Evolutionary conservation across 2,797 vertebrate genomes (phyloP).

Genomic region (Sylvilagus floridanus): DNA sequence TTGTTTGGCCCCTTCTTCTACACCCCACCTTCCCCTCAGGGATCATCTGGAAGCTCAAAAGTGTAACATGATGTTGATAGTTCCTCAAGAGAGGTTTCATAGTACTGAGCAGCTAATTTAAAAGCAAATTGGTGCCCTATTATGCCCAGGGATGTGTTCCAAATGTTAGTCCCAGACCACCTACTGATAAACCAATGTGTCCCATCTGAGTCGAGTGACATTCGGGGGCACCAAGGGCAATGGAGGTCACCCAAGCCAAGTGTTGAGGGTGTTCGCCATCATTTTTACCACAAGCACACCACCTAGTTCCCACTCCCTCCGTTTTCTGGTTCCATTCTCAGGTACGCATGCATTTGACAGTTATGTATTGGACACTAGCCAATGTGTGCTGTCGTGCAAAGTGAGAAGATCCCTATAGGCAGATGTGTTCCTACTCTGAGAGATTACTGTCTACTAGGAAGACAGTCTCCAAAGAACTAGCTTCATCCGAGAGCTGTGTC

Average conservation of each 20-base stretch:
- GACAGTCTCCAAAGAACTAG: neutral
- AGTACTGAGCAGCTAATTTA: neutral
- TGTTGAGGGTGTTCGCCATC: neutral
- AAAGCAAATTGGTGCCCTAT: conserved; percentile 51
- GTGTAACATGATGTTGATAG: neutral
- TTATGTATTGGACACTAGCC: neutral
- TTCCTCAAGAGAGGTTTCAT: conserved; percentile 17
- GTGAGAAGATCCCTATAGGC: neutral
- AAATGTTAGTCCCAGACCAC: neutral
- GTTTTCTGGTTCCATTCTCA: neutral
- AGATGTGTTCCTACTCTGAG: neutral
- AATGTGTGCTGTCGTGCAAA: neutral
- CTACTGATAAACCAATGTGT: neutral
- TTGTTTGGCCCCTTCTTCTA: neutral
- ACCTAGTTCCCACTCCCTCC: neutral
- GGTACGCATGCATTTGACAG: conserved; percentile 10
- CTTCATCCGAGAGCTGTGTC: neutral
- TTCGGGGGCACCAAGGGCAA: neutral
- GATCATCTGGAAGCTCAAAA: neutral
- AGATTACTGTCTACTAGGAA: neutral
- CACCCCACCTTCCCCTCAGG: conserved; percentile 30
- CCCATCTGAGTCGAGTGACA: neutral
- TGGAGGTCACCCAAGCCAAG: neutral
- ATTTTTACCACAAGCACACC: neutral
- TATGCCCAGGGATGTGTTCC: conserved; percentile 13